phyloP scores from a whole-genome alignment of 1,140 invertebrate species.

The Papilio aristodemus region DNA sequence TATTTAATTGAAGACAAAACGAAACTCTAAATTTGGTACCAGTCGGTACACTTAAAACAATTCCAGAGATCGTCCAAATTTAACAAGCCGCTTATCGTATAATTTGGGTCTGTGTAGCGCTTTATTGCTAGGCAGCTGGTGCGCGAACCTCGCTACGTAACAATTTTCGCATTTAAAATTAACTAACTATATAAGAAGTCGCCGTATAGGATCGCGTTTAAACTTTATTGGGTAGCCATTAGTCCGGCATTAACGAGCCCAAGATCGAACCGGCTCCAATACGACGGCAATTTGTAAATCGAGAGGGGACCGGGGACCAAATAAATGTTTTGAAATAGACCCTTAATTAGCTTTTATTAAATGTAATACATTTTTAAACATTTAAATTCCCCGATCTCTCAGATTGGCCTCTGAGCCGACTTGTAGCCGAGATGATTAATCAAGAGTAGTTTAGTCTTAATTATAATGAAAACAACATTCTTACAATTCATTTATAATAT shows the following conservation, averaged over 20 bases:
- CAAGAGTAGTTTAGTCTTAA: constrained; percentile 36
- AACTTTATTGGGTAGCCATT: constrained; percentile 54
- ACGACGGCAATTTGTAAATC: constrained; percentile 68
- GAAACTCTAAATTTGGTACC: constrained; percentile 14
- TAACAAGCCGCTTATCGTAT: constrained; percentile 63
- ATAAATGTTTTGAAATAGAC: constrained; percentile 65
- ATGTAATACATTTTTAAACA: constrained; percentile 46
- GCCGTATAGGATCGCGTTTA: constrained; percentile 46
- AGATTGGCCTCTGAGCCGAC: constrained; percentile 3
- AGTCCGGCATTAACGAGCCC: constrained; percentile 49
- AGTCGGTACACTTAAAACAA: constrained; percentile 25
- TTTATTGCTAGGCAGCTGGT: constrained; percentile 55
- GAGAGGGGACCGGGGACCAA: constrained; percentile 47
- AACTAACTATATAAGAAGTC: constrained; percentile 34
- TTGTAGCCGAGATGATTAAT: constrained; percentile 35
- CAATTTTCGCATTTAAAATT: constrained; percentile 69
- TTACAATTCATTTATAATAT: constrained; percentile 25
- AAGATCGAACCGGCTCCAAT: constrained; percentile 45
- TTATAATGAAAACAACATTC: constrained; percentile 36
- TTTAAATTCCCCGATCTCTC: constrained; percentile 19
- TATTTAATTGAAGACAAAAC: constrained; percentile 25
- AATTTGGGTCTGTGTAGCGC: constrained; percentile 56
- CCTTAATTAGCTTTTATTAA: constrained; percentile 61
- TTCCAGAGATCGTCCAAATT: constrained; percentile 40
- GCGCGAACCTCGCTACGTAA: constrained; percentile 50